Evolutionary conservation across 1,140 invertebrate genomes (phyloP), one percentile per base, ranked within the genome.

Genomic region (Drosophila carrolli): DNA sequence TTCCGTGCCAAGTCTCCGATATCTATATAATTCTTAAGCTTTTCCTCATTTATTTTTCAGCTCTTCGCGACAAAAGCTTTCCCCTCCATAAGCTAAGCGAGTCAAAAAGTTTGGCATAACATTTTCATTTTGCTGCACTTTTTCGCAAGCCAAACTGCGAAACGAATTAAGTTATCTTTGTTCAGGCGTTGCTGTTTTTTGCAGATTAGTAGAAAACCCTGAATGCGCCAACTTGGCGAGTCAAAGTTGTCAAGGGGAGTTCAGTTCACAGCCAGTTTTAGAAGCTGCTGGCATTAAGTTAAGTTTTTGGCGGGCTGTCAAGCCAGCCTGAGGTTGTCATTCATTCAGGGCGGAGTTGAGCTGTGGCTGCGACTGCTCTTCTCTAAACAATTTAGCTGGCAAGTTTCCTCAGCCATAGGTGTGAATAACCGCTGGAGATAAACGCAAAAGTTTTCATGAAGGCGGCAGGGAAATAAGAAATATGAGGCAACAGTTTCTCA

Each of bases 351-450:
- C 23, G 14, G 7, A 54, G 59, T 61, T 61, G 50, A 61, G 59
- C 13, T 62, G 58, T n/a, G 38, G 53, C 40, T 71, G 66, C 40
- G 13, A 32, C 47, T 29, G 43, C 51, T 53, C 35, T 43, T 61
- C 23, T 29, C 35, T 44, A 50, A 47, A 58, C 62, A 53, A 60
- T 50, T 68, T 63, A 19, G 37, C 55, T 54, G 29, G 29, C 35
- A 53, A 54, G 51, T 51, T 65, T 56, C 48, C 43, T 10, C 50
- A 23, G 48, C 16, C 82, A 78, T 67, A 86, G 83, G 82, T 86
- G 82, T 86, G 83, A 86, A 86, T 86, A 86, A 81, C 83, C 82
- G 82, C 82, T 61, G 51, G 14, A 71, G 67, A 43, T 68, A 66
- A 54, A 66, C 43, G 23, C 43, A 9, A 71, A 71, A 71, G 67